Evolutionary conservation across 2,797 vertebrate genomes (phyloP), one percentile per base, ranked within the genome.

Genomic region (Nasua narica): DNA sequence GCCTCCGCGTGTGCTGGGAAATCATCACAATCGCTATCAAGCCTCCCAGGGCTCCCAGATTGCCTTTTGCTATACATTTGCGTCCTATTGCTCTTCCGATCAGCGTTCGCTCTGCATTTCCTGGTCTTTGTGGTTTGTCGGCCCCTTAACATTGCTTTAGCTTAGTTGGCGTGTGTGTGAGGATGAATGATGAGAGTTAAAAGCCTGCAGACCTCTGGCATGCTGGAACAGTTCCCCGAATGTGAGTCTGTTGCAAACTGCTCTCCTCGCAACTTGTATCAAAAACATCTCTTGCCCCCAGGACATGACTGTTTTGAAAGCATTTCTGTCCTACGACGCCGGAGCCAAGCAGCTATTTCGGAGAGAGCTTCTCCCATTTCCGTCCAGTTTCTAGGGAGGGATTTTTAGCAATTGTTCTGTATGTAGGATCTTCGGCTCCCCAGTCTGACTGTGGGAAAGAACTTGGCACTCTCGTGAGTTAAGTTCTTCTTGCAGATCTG

Each of bases 221-320:
- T 98, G 97, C 98, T 98, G 98, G 94, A 98, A 98, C 98, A 97
- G 78, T 98, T 98, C 97, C 95, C 96, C 93, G 96, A 97, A 97
- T 98, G 97, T 97, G 96, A 60, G 97, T 98, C 97, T 97, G 97
- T 92, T 95, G 96, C 48, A 81, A 98, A 93, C 95, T 92, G 92
- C 98, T 99, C 98, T 98, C 98, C 98, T 98, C 97, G 48, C 89
- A 96, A 90, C 96, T 96, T 98, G 89, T 96, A 98, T 97, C 97
- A 97, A 97, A 98, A 98, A 96, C 95, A 95, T 95, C 89, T 96
- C 98, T 97, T 97, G 98, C 98, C 98, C 88, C 91, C 79, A 77
- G 98, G 98, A 97, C 76, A 91, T 18, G 70, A 96, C 79, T 95
- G 79, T 96, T 98, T 97, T 97, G 98, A 97, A 98, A 98, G 93